Conservation (phyloP, 1,140 invertebrate genomes). For the Drosophila cardini region DNA sequence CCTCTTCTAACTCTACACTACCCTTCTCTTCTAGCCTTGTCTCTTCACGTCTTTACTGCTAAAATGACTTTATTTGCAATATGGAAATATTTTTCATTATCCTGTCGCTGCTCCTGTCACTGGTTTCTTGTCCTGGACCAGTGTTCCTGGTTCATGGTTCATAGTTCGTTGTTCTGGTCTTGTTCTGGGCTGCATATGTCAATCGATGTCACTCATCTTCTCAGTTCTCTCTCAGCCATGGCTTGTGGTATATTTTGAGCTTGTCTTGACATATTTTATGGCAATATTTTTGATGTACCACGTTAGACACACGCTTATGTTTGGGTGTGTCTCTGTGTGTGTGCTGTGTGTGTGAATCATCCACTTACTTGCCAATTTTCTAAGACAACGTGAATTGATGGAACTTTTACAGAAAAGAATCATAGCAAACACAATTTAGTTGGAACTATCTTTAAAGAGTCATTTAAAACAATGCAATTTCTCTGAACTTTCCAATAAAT, state of each 20-base stretch:
- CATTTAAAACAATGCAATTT: too few species aligned
- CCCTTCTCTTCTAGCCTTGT: background rate
- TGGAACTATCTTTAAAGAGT: too few species aligned
- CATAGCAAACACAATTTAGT: too few species aligned
- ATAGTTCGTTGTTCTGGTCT: slow-evolving; percentile 13
- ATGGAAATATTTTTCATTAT: slow-evolving; percentile 83
- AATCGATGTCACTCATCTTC: slow-evolving; percentile 73
- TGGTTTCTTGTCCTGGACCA: slow-evolving; percentile 25
- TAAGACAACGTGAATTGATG: slow-evolving; percentile 56
- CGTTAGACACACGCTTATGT: slow-evolving; percentile 39
- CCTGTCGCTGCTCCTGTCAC: slow-evolving; percentile 31
- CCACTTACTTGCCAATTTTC: slow-evolving; percentile 65
- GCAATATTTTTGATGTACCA: slow-evolving; percentile 75
- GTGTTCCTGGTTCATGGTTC: background rate
- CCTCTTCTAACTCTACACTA: too few species aligned
- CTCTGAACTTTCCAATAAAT: too few species aligned
- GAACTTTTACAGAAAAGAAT: slow-evolving; percentile 31
- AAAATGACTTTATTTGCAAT: slow-evolving; percentile 81
- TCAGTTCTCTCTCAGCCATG: slow-evolving; percentile 19
- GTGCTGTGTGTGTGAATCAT: slow-evolving; percentile 23
- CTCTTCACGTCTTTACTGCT: slow-evolving; percentile 18
- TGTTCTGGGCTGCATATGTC: slow-evolving; percentile 43
- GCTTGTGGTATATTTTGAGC: slow-evolving; percentile 38
- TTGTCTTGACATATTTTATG: slow-evolving; percentile 73
- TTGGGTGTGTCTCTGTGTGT: background rate